Percentiles rank a stretch among this genome's conserved stretches.
phyloP scores from a whole-genome alignment of 2,888 invertebrate species.

The Brachynemurus nebulosus region DNA sequence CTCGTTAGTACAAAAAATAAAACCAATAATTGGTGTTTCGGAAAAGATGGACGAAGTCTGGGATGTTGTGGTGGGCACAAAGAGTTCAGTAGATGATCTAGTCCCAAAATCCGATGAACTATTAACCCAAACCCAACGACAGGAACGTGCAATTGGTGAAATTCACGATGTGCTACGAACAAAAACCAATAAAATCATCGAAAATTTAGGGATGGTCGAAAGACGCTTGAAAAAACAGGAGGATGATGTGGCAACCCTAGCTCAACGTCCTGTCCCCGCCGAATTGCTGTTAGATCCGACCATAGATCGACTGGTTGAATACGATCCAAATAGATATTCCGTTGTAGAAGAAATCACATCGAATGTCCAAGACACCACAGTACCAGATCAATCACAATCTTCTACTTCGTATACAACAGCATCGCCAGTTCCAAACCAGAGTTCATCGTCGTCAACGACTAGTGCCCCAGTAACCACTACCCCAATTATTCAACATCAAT shows the following conservation, averaged over 20 bases:
- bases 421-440: conserved; percentile 31
- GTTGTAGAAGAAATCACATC: conserved; percentile 6
- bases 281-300: conserved; percentile 63
- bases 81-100: conserved; percentile 73
- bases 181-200: conserved; percentile 76
- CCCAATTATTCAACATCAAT: conserved; percentile 13
- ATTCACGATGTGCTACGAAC: conserved; percentile 68
- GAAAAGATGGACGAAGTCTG: conserved; percentile 87
- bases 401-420: conserved; percentile 26
- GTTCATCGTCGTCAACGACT: conserved; percentile 17
- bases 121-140: conserved; percentile 71
- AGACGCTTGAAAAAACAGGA: conserved; percentile 72
- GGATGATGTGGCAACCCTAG: conserved; percentile 64
- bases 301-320: conserved; percentile 65
- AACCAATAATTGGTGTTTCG: conserved; percentile 71
- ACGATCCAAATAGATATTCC: conserved; percentile 38
- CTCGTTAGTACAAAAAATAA: conserved; percentile 64
- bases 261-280: conserved; percentile 60
- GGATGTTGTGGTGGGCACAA: conserved; percentile 80
- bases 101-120: conserved; percentile 78
- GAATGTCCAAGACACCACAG: conserved; percentile 22
- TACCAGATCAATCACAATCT: conserved; percentile 18
- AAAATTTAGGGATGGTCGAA: conserved; percentile 75
- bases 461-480: conserved; percentile 18
- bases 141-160: conserved; percentile 74